Percentiles rank a stretch among this genome's conserved stretches.
These are phyloP conservation scores for Apotomis capreana DNA, from an alignment of 2,888 invertebrate genomes.

Conservation along the genomic window DNA sequence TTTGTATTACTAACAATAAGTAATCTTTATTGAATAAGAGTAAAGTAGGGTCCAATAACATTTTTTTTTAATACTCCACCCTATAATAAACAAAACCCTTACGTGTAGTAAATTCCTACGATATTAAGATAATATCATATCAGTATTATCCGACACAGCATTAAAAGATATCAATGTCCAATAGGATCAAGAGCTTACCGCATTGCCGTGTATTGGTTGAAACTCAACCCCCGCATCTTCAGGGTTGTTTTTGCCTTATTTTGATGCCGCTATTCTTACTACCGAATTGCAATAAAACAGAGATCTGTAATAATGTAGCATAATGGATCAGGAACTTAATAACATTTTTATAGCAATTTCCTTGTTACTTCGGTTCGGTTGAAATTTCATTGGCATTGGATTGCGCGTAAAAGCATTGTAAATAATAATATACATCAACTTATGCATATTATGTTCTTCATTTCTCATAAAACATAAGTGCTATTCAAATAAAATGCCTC, in stretches of 20 bases:
- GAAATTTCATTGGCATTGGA: not conserved
- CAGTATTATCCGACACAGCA: conserved; percentile 32
- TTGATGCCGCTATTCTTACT: not conserved
- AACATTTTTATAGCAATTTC: conserved; percentile 16
- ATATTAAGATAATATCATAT: conserved; percentile 29
- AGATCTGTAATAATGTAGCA: conserved; percentile 28
- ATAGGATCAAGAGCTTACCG: conserved; percentile 25
- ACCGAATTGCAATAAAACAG: conserved; percentile 31
- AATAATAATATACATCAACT: too few species aligned
- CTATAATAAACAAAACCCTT: not conserved
- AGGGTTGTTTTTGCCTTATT: conserved; percentile 17
- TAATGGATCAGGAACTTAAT: conserved; percentile 26
- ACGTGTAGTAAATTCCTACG: conserved; percentile 5
- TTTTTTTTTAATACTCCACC: not conserved
- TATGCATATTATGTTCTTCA: too few species aligned
- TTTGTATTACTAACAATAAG: too few species aligned
- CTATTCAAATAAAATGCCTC: too few species aligned
- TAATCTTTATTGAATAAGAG: too few species aligned
- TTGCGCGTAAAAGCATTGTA: not conserved
- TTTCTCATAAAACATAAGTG: too few species aligned
- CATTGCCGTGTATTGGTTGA: not conserved
- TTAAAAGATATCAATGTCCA: conserved; percentile 36
- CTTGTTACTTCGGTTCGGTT: not conserved
- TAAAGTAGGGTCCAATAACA: too few species aligned
- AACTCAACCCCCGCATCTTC: not conserved